Base-by-base conservation (phyloP, 2,888 invertebrate species). In the Pycnomerus fuliginosus region DNA sequence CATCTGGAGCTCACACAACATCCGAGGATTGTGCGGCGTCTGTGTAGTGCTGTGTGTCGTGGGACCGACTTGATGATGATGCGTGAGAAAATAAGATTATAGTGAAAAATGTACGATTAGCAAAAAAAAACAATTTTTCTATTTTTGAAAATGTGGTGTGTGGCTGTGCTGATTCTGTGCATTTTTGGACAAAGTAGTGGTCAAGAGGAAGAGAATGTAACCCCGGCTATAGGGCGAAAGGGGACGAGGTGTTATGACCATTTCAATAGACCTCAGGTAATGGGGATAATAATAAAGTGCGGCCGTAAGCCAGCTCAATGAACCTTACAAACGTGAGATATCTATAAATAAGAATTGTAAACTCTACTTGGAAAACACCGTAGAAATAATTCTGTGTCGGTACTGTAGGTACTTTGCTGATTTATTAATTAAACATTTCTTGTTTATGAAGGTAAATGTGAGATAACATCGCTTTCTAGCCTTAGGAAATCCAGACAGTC, bases 181-280 rank as follows among this genome's bases (percentile, higher is more conserved):
- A 24, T 49, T 48, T 35, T 50, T 5, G 32, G 30, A 33, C 34
- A 12, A 25, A 3, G 36, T 38, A 30, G 34, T 20, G 47, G 35
- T 16, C 48, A 52, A 32, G 53, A 52, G 15, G 45, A 32, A 23
- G 61, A 63, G 13, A 60, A 69, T 29, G n/a, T n/a, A n/a, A 70
- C 72, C 25, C 71, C 72, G 17, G 64, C 50, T 10, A 53, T 68
- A 16, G 70, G 69, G 14, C 56, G 54, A 27, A 66, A 62, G 45
- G 65, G 67, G 33, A 71, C 68, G 20, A 63, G 72, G 57, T 79
- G 79, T 61, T 79, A 79, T 58, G 78, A 79, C 64, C 71, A 73
- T 40, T 78, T 76, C 54, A 73, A 74, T 36, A 69, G 74, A 61
- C 76, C 79, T 7, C 78, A 77, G 75, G 79, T 79, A 67, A 72